Conservation (phyloP, 2,797 vertebrate species). For the Meda fulgida region DNA sequence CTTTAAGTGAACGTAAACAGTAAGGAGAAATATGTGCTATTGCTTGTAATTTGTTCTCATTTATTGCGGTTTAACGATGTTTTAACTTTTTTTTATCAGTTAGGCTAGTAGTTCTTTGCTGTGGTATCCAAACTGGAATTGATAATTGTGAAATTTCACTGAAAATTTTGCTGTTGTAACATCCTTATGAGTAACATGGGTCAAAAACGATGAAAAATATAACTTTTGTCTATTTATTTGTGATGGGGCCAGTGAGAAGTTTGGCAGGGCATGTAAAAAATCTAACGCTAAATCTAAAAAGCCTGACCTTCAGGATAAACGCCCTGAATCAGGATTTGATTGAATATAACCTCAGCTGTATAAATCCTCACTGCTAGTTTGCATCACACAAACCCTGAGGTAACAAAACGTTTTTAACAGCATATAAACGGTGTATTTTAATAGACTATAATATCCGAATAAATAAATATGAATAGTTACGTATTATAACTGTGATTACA, state of each 20-base stretch:
- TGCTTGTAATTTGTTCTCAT: background rate
- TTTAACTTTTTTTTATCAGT: background rate
- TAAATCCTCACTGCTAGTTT: background rate
- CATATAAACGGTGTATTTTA: background rate
- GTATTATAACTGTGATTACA: background rate
- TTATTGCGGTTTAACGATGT: background rate
- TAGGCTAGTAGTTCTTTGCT: background rate
- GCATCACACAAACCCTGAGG: constrained; percentile 14
- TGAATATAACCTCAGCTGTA: background rate
- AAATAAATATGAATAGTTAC: constrained; percentile 12
- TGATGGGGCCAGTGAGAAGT: no score
- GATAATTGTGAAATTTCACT: background rate
- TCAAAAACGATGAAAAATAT: background rate
- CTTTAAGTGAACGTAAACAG: background rate
- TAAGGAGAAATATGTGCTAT: background rate
- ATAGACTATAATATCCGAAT: background rate
- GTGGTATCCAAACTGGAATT: background rate
- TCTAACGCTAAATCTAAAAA: background rate
- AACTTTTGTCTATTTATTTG: background rate
- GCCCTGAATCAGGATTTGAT: background rate
- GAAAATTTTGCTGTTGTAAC: background rate
- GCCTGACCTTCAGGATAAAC: background rate
- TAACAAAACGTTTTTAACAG: background rate
- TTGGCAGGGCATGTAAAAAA: background rate
- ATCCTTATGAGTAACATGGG: background rate